Evolutionary conservation across 37 sponge, comb jelly and placozoan species (phyloP).

Genomic region (Tethya wilhelma): DNA sequence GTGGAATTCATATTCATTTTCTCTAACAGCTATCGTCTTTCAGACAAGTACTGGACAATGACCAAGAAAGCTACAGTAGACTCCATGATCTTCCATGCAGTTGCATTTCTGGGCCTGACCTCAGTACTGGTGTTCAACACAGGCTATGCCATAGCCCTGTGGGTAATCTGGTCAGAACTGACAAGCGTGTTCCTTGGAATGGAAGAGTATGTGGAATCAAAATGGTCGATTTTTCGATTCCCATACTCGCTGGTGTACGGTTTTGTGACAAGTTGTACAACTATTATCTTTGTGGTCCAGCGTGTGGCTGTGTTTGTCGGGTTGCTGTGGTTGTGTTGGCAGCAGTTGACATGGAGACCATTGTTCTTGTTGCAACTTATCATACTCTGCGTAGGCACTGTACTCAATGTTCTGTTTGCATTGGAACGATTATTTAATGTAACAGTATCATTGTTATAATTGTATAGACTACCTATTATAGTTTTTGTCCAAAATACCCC

Average conservation of each 20-base stretch:
- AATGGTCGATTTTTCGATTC: not conserved
- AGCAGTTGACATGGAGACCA: not conserved
- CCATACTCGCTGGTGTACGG: not conserved
- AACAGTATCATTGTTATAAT: no score
- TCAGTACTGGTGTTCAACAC: slow-evolving; percentile 16
- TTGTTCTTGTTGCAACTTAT: slow-evolving; percentile 4
- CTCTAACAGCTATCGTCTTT: not conserved
- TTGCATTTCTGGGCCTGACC: slow-evolving; percentile 17
- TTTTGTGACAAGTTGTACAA: not conserved
- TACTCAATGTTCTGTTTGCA: slow-evolving; percentile 15
- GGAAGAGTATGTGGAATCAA: not conserved
- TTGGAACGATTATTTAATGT: no score
- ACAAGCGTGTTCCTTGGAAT: slow-evolving; percentile 24
- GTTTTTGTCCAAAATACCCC: no score
- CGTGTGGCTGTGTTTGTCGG: slow-evolving; percentile 7
- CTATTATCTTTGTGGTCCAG: slow-evolving; percentile 20
- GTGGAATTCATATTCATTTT: slow-evolving; percentile 5
- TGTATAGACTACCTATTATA: no score
- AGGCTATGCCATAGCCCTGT: slow-evolving; percentile 44
- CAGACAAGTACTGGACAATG: not conserved
- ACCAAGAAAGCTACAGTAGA: not conserved
- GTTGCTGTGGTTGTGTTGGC: slow-evolving; percentile 22
- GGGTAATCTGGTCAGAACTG: slow-evolving; percentile 45
- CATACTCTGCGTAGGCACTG: slow-evolving; percentile 10
- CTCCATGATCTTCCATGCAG: slow-evolving; percentile 17